Conservation (phyloP, 1,140 invertebrate genomes). For the Bombus polaris region DNA sequence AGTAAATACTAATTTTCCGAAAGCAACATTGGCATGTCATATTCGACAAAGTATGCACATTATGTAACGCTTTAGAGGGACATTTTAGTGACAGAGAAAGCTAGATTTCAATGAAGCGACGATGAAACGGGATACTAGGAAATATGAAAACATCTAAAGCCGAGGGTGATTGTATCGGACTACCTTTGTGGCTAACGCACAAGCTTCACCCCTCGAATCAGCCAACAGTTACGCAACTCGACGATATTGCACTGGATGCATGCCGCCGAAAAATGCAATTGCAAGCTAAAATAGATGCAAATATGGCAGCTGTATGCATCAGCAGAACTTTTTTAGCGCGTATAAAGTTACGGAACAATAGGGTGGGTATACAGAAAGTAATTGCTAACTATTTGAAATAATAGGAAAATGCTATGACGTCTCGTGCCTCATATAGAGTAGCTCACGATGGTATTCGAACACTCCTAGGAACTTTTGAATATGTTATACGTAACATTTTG, state of each 20-base stretch:
- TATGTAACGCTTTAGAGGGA: not conserved
- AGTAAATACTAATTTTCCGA: not conserved
- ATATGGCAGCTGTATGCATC: not conserved
- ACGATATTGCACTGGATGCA: constrained; percentile 20
- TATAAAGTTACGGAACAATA: not conserved
- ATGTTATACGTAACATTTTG: no score
- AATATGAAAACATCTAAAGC: constrained; percentile 19
- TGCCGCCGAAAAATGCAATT: constrained; percentile 6
- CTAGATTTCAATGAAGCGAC: not conserved
- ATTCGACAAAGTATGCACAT: not conserved
- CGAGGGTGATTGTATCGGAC: constrained; percentile 5
- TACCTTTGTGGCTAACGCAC: constrained; percentile 15
- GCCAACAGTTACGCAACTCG: constrained; percentile 24
- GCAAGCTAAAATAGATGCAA: constrained; percentile 21
- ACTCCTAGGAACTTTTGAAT: no score
- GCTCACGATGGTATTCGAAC: no score
- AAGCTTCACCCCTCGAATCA: constrained; percentile 6
- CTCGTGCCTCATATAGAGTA: no score
- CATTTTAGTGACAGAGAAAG: not conserved
- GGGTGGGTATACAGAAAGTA: not conserved
- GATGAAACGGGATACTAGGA: not conserved
- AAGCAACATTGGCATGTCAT: not conserved
- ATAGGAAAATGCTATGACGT: not conserved
- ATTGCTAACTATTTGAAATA: constrained; percentile 18
- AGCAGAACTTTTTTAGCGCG: not conserved